Evolutionary conservation across 1,140 invertebrate genomes (phyloP), one percentile per base, ranked within the genome.

Genomic region (Pseudoatta argentina): DNA sequence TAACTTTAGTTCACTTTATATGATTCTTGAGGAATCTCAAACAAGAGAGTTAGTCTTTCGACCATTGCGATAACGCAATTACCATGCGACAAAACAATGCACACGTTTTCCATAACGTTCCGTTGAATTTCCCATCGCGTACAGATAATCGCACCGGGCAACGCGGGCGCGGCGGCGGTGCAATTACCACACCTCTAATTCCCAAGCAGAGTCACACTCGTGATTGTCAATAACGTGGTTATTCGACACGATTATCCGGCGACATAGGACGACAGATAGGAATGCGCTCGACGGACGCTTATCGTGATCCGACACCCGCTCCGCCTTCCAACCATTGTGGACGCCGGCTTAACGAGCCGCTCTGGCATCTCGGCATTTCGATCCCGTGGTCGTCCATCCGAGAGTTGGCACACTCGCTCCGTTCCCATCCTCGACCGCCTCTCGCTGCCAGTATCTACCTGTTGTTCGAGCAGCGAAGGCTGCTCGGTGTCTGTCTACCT

Each of bases 371-470:
- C 77, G 86, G 76, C 85, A 92, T 91, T 91, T 89, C 88, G 88
- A 92, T 93, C 86, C 89, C 57, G 59, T 27, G 24, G 39, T 5
- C 66, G 88, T 93, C 76, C 71, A 86, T 91, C 77, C 81, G 82
- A 89, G 87, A 69, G 66, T 8, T 81, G 64, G 89, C 90, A 82
- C 83, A 86, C 89, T 91, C 89, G 88, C 85, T 91, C 88, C 87
- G 77, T 89, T 88, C 91, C 86, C 88, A 89, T 91, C 90, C 86
- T 89, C 88, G 87, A 7, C 76, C 79, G 27, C 86, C 87, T 88
- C 88, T 86, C 85, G 77, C 69, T 81, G 39, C 39, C 89, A 93
- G 92, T 93, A 57, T 93, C 92, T 94, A 94, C 93, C 93, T 94
- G 93, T 94, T 94, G 93, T 93, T 93, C 92, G 89, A 88, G 53